Conservation (phyloP, 2,113 vertebrate species). For the Aphyosemion australe region DNA sequence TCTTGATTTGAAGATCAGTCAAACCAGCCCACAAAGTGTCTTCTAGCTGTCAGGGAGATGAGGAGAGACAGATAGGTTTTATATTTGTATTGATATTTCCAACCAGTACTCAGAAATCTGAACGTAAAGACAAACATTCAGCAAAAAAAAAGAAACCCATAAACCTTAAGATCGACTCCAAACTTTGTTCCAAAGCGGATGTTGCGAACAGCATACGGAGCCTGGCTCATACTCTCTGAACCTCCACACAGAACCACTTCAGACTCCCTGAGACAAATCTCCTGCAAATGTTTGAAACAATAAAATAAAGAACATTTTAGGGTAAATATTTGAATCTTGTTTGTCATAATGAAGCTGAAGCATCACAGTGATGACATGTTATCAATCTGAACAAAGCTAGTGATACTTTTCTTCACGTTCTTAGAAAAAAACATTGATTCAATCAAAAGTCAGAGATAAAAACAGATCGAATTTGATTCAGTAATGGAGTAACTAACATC, state of each 20-base stretch:
- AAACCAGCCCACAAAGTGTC: conserved; percentile 89
- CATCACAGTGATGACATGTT: no score
- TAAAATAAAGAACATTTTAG: no score
- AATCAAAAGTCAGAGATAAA: no score
- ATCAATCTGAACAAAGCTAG: no score
- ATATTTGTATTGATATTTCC: neutral
- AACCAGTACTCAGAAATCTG: neutral
- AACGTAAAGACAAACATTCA: neutral
- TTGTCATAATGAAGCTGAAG: neutral
- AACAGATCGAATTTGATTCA: no score
- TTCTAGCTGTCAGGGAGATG: conserved; percentile 81
- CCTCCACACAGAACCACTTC: conserved; percentile 94
- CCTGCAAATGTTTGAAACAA: conserved; percentile 74
- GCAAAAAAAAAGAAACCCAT: no score
- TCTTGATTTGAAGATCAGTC: conserved; percentile 87
- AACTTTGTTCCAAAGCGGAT: conserved; percentile 91
- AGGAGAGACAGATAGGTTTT: neutral
- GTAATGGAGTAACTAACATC: neutral
- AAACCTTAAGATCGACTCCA: conserved; percentile 91
- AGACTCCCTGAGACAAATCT: conserved; percentile 90
- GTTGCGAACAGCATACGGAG: conserved; percentile 88
- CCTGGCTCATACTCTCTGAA: conserved; percentile 94
- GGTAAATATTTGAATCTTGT: no score
- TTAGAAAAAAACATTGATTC: no score
- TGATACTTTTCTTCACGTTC: no score